Evolutionary conservation across 2,888 invertebrate species (phyloP).

Genomic region (Xestia c-nigrum): DNA sequence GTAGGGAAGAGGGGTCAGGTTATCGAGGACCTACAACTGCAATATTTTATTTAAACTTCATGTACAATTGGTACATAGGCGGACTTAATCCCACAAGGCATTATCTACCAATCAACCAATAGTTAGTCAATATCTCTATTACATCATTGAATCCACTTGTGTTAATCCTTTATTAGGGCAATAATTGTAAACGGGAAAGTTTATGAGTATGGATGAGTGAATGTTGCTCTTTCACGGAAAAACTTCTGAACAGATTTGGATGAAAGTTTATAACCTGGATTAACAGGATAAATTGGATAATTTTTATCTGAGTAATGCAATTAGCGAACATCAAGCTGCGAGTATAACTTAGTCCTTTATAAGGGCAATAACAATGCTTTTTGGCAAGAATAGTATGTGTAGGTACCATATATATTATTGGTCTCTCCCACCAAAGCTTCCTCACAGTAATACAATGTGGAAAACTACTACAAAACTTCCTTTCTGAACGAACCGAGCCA

Average conservation of each 20-base stretch:
- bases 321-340: no score
- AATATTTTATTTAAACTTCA: neutral
- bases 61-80: no score
- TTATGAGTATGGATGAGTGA: neutral
- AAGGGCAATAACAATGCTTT: neutral
- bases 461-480: constrained; percentile 22
- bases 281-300: neutral
- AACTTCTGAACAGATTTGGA: neutral
- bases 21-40: neutral
- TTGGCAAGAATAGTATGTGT: no score
- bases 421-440: neutral
- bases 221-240: neutral
- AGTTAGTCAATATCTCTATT: neutral
- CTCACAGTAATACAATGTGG: neutral
- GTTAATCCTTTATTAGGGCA: neutral
- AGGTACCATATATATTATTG: neutral
- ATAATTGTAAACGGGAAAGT: neutral
- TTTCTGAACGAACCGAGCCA: neutral
- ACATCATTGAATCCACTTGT: neutral
- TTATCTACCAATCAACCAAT: no score
- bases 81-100: no score
- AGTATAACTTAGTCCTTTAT: neutral
- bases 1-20: neutral
- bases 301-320: no score
- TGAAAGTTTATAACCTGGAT: neutral